Evolutionary conservation across 2,113 vertebrate species (phyloP).

Genomic region (Carassius gibelio): DNA sequence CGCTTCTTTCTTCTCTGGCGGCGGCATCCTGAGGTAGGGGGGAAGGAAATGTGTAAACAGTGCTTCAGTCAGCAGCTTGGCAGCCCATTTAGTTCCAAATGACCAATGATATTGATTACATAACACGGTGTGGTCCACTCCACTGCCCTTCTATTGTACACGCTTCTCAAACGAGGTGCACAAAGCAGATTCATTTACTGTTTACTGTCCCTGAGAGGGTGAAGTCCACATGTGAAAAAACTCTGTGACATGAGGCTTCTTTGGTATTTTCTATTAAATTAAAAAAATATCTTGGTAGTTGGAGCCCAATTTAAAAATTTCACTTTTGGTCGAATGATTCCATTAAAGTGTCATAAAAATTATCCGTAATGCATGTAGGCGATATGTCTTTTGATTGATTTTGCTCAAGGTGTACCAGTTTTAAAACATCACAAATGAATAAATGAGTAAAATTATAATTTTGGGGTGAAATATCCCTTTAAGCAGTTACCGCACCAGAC

Average conservation of each 20-base stretch:
- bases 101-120: slow-evolving; percentile 75
- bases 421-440: too few species aligned
- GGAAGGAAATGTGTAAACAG: slow-evolving; percentile 49
- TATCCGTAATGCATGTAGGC: too few species aligned
- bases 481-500: background rate
- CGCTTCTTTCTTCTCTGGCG: slow-evolving; percentile 39
- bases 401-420: too few species aligned
- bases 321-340: background rate
- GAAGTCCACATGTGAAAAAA: background rate
- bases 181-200: slow-evolving; percentile 53
- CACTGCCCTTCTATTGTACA: slow-evolving; percentile 62
- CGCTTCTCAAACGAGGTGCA: slow-evolving; percentile 56
- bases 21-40: slow-evolving; percentile 37
- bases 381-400: too few species aligned
- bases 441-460: background rate
- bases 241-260: background rate
- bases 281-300: background rate
- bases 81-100: slow-evolving; percentile 68
- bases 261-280: background rate
- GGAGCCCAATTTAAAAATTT: background rate
- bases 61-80: slow-evolving; percentile 69
- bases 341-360: too few species aligned
- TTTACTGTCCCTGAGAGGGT: slow-evolving; percentile 49
- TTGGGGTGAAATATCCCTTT: background rate
- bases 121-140: slow-evolving; percentile 64